Evolutionary conservation across 2,113 vertebrate species (phyloP), one percentile per base, ranked within the genome.

Genomic region (Syrrhaptes paradoxus): DNA sequence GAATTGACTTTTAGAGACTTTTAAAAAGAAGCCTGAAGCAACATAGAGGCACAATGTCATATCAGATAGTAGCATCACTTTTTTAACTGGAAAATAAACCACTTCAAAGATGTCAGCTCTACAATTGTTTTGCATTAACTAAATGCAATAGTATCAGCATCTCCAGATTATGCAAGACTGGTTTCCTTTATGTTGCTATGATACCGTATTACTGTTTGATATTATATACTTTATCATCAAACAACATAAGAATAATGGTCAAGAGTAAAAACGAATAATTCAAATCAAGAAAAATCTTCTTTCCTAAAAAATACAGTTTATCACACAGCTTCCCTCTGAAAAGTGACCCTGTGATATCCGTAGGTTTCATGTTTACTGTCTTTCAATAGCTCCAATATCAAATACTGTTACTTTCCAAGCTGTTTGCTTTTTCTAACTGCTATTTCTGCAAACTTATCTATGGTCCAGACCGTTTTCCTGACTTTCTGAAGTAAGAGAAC

Each of bases 181-280:
- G 36, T 68, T 89, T 95, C 43, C 73, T 92, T 68, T 75, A 81
- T 52, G 93, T 89, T 95, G 85, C 90, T 93, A 94, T 93, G 90
- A 61, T 87, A 96, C 87, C 46, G 19, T 72, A 78, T 81, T 86
- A 92, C 92, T 95, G 94, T 68, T 93, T 87, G 19, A 67, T 89
- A 81, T 87, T 5, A 72, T 84, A 75, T 18, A 11, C 16, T 89
- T 93, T 87, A 74, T 93, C 80, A 89, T n/a, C 48, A 87, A 25
- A n/a, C 63, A 68, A 72, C 26, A 28, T 19, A 73, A 61, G 68
- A 92, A 72, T 93, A 94, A 72, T 72, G 90, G 88, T 96, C 90
- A 96, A 88, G 72, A 84, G 65, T 46, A 75, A 80, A 88, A 83
- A 92, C 89, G 34, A 93, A 78, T 81, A 84, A 87, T 87, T 90